These are phyloP conservation scores for Resseliella maxima DNA, from an alignment of 2,888 invertebrate species.

Conservation along the genomic window DNA sequence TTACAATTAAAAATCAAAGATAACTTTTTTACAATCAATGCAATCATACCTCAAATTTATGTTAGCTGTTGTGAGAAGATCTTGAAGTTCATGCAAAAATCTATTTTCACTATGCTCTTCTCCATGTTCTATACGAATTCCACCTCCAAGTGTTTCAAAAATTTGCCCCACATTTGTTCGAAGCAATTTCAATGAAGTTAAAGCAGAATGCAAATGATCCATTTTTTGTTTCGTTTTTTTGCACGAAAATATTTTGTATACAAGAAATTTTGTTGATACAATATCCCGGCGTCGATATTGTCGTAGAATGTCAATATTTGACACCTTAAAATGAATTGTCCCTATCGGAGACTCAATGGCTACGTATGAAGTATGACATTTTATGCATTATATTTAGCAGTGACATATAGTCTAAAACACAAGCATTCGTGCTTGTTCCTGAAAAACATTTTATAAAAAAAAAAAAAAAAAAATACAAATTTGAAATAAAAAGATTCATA, in stretches of 20 bases:
- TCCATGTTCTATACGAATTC: conserved; percentile 81
- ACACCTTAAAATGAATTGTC: not conserved
- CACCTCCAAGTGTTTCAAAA: conserved; percentile 86
- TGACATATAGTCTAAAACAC: not conserved
- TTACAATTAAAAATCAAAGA: not conserved
- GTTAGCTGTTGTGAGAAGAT: conserved; percentile 82
- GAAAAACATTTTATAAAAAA: too few relatives aligned
- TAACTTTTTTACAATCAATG: not conserved
- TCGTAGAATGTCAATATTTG: conserved; percentile 15
- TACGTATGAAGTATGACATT: not conserved
- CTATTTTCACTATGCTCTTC: conserved; percentile 84
- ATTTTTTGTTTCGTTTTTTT: conserved; percentile 67
- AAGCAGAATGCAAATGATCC: conserved; percentile 79
- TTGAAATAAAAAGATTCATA: too few relatives aligned
- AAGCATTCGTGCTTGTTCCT: not conserved
- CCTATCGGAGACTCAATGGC: not conserved
- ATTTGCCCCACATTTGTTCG: conserved; percentile 87
- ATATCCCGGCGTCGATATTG: not conserved
- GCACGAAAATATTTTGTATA: not conserved
- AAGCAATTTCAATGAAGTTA: conserved; percentile 80
- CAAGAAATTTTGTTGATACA: not conserved
- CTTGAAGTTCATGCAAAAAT: conserved; percentile 83
- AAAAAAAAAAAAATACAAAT: too few relatives aligned
- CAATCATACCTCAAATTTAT: conserved; percentile 84
- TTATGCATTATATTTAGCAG: not conserved